Conservation (phyloP, 2,797 vertebrate genomes). For the Silurus lanzhouensis region DNA sequence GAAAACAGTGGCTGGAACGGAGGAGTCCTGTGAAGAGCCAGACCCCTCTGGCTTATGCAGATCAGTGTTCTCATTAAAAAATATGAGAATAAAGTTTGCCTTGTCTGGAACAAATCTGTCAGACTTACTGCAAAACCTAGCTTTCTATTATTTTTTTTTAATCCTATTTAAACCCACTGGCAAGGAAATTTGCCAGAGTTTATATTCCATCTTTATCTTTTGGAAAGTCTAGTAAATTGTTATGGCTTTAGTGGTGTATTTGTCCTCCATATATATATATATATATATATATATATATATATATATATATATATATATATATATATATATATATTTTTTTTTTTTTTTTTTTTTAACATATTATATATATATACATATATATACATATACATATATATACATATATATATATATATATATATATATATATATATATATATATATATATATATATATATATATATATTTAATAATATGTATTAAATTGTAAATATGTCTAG, state of each 20-base stretch:
- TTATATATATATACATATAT: no score
- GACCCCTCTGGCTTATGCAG: conserved; percentile 64
- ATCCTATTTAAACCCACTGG: conserved; percentile 10
- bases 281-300: no score
- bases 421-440: no score
- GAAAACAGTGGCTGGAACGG: conserved; percentile 51
- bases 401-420: no score
- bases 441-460: background rate
- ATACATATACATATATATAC: no score
- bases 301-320: no score
- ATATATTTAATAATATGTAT: background rate
- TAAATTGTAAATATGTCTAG: background rate
- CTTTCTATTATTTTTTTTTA: conserved; percentile 35
- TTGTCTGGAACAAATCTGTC: conserved; percentile 44
- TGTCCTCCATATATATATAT: no score
- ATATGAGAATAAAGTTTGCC: conserved; percentile 60
- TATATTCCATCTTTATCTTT: conserved; percentile 21
- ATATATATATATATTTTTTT: no score
- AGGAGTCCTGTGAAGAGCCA: conserved; percentile 58
- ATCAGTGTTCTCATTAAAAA: conserved; percentile 70
- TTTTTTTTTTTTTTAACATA: no score
- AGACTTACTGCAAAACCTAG: conserved; percentile 32
- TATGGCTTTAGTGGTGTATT: background rate
- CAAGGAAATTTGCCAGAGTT: conserved; percentile 19
- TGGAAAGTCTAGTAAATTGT: conserved; percentile 11